These are phyloP conservation scores for Chloroceryle inda DNA, from an alignment of 2,797 vertebrate species.

Conservation along the genomic window DNA sequence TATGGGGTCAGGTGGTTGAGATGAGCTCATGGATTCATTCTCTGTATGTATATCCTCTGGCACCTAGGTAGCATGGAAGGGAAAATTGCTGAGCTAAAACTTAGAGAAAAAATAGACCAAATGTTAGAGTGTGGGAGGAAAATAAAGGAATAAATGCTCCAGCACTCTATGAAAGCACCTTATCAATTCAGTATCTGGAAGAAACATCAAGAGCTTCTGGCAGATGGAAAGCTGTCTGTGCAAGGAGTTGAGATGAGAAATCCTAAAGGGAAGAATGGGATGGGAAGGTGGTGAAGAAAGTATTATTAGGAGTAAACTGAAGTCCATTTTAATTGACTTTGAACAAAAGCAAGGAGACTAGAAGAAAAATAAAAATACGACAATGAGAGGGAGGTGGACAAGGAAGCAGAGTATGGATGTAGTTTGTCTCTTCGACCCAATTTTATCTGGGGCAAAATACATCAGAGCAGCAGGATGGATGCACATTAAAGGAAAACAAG, in stretches of 20 bases:
- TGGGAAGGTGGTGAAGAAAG: background rate
- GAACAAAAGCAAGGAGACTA: background rate
- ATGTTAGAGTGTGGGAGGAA: background rate
- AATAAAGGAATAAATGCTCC: background rate
- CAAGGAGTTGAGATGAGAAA: background rate
- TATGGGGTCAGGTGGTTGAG: background rate
- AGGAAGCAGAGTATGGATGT: background rate
- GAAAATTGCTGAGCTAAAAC: background rate
- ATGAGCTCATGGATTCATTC: background rate
- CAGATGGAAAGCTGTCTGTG: background rate
- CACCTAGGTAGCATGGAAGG: background rate
- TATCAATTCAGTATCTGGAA: background rate
- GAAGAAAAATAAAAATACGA: background rate
- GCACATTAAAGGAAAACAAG: background rate
- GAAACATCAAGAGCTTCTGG: background rate
- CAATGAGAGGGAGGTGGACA: background rate
- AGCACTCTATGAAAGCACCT: background rate
- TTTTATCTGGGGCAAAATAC: background rate
- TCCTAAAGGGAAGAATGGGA: background rate
- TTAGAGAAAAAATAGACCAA: background rate
- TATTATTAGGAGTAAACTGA: background rate
- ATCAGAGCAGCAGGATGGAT: background rate
- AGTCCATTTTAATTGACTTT: background rate
- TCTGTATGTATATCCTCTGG: background rate
- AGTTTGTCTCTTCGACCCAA: background rate